phyloP scores from a whole-genome alignment of 1,140 invertebrate species.

The Calliphora vicina region DNA sequence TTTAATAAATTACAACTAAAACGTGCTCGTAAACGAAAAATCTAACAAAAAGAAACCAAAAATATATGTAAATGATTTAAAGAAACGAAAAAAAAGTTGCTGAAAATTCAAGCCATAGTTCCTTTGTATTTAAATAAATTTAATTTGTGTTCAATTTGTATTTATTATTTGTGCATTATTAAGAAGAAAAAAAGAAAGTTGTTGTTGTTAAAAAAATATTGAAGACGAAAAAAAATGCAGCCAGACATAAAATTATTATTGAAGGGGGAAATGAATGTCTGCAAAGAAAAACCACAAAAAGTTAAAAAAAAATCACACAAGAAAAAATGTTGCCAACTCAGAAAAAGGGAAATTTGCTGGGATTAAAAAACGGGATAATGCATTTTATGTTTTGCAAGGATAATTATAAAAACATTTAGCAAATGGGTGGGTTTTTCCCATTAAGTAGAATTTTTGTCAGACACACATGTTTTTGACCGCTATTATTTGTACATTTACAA shows the following conservation, averaged over 20 bases:
- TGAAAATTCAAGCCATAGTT: not conserved
- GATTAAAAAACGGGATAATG: too few species aligned
- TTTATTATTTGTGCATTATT: not conserved
- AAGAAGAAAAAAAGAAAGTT: not conserved
- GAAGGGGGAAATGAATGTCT: not conserved
- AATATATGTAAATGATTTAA: too few species aligned
- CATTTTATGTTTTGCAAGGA: not conserved
- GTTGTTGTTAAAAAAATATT: conserved; percentile 8
- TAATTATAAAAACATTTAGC: too few species aligned
- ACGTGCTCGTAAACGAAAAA: too few species aligned
- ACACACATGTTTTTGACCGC: too few species aligned
- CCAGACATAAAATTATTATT: not conserved
- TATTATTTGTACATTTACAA: too few species aligned
- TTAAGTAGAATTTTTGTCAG: too few species aligned
- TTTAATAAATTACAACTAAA: too few species aligned
- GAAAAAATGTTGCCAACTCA: not conserved
- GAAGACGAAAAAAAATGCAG: not conserved
- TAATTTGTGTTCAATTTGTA: not conserved
- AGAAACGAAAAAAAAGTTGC: too few species aligned
- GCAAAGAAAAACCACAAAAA: not conserved
- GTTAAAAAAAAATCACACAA: not conserved
- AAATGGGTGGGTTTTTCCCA: too few species aligned
- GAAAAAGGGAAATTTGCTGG: not conserved
- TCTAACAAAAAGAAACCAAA: too few species aligned
- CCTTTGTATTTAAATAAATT: not conserved